A percentile compares a stretch with the other conserved stretches of the same genome.
phyloP scores from a whole-genome alignment of 2,888 invertebrate species.

The Abrostola tripartita region DNA sequence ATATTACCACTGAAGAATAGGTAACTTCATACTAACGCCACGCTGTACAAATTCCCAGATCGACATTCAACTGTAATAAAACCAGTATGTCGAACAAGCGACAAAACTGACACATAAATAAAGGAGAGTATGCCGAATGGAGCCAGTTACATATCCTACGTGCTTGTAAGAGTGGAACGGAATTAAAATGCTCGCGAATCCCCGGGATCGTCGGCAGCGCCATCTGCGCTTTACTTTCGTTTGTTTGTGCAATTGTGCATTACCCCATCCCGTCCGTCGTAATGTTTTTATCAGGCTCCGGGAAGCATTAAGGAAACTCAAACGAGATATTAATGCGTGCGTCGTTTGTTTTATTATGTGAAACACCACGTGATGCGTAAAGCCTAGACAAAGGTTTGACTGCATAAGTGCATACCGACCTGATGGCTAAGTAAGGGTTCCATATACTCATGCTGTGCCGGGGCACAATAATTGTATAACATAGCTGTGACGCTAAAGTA shows the following conservation, averaged over 20 bases:
- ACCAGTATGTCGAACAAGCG: slow-evolving; percentile 36
- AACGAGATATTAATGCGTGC: slow-evolving; percentile 50
- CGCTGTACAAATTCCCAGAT: slow-evolving; percentile 34
- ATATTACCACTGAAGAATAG: not conserved
- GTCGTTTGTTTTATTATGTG: slow-evolving; percentile 22
- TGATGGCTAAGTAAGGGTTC: too few species aligned
- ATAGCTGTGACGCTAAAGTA: too few species aligned
- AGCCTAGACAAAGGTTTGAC: not conserved
- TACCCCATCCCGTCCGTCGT: slow-evolving; percentile 42
- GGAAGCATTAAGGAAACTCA: slow-evolving; percentile 48
- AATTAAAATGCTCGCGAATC: slow-evolving; percentile 61
- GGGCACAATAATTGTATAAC: too few species aligned
- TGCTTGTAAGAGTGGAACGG: slow-evolving; percentile 51
- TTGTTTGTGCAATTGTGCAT: slow-evolving; percentile 61
- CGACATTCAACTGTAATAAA: slow-evolving; percentile 47
- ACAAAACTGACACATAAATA: slow-evolving; percentile 50
- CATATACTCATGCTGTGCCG: too few species aligned
- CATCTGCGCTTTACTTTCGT: slow-evolving; percentile 60
- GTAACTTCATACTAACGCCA: not conserved
- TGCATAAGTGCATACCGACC: too few species aligned
- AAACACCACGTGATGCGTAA: slow-evolving; percentile 5
- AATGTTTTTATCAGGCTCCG: slow-evolving; percentile 58
- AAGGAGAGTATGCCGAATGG: slow-evolving; percentile 44
- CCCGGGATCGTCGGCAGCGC: slow-evolving; percentile 34
- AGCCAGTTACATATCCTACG: slow-evolving; percentile 53